Base-by-base conservation (phyloP, 2,888 invertebrate genomes). In the Cheilosia vernalis region DNA sequence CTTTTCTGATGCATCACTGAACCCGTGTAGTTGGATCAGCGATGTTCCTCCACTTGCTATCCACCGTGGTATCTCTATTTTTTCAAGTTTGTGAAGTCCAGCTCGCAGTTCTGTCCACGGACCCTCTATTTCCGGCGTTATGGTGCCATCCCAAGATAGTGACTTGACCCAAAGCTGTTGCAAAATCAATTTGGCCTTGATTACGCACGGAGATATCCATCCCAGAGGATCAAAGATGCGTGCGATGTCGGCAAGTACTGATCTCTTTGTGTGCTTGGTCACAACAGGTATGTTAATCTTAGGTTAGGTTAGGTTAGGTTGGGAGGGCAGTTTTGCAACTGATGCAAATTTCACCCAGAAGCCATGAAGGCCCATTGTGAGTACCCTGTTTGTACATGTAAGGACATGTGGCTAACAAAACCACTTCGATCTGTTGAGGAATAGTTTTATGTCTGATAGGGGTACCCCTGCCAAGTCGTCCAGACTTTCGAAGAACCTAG, bases 221-320 rank as follows among this genome's bases (percentile, higher is more conserved):
- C 70, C 83, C 0, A 87, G 30, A 13, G 72, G 72, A 53, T 81
- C 77, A 47, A 80, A 85, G 49, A n/a, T n/a, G n/a, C n/a, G n/a
- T n/a, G n/a, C n/a, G n/a, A n/a, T n/a, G n/a, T n/a, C n/a, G n/a
- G n/a, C n/a, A n/a, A n/a, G n/a, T n/a, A n/a, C n/a, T 0, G 44
- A 58, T 37, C 72, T 49, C 61, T 79, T 56, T 7, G 37, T 33
- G 17, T 40, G 61, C 15, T 9, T 13, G 1, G n/a, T 21, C 4
- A 42, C 24, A 15, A 1, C 21, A 15, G 40, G 30, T 17, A 33
- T 44, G 40, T 47, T 44, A 10, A 61, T 58, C n/a, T n/a, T n/a
- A n/a, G n/a, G n/a, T n/a, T n/a, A n/a, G n/a, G n/a, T n/a, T n/a
- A n/a, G n/a, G n/a, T n/a, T n/a, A n/a, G n/a, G n/a, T n/a, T n/a